Evolutionary conservation across 2,113 vertebrate genomes (phyloP).

Genomic region (Callithrix jacchus): DNA sequence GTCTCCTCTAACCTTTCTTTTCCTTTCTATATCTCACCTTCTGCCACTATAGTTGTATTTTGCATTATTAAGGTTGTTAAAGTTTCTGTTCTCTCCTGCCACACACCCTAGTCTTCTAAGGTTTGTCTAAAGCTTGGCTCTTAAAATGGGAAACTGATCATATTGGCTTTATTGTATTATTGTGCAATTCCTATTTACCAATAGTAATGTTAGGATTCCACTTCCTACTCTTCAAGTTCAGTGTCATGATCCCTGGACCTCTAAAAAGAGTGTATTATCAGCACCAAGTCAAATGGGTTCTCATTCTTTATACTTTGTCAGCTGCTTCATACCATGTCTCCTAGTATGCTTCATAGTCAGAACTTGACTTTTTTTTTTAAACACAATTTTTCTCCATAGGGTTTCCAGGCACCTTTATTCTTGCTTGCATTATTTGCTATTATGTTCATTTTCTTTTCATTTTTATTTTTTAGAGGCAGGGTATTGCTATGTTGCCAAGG

Average conservation of each 20-base stretch:
- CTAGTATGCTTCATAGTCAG: slow-evolving; percentile 24
- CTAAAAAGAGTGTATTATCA: neutral
- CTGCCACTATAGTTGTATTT: neutral
- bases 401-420: neutral
- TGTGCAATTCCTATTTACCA: neutral
- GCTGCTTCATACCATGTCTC: neutral
- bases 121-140: neutral
- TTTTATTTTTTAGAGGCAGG: too few species aligned
- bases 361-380: neutral
- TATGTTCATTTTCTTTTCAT: neutral
- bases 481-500: too few species aligned
- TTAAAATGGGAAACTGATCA: neutral
- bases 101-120: neutral
- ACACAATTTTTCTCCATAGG: neutral
- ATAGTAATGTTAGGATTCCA: neutral
- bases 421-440: neutral
- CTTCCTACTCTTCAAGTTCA: neutral
- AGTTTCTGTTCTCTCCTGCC: neutral
- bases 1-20: neutral
- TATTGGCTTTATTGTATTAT: neutral
- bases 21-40: neutral
- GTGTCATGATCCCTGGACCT: neutral
- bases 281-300: neutral
- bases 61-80: neutral
- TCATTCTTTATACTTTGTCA: neutral